phyloP scores from a whole-genome alignment of 2,888 invertebrate species.

The Cactoblastis cactorum region DNA sequence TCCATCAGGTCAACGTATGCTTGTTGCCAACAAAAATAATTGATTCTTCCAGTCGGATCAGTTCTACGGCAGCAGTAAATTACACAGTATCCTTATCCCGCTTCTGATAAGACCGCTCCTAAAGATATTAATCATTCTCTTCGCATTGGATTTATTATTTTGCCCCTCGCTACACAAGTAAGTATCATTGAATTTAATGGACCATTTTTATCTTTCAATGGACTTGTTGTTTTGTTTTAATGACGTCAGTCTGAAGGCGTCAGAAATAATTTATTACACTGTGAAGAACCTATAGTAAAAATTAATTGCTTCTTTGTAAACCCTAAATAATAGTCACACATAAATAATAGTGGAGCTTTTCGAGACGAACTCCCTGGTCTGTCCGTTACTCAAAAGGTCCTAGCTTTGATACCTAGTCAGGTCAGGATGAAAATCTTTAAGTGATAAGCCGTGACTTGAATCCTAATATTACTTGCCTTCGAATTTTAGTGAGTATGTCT shows the following conservation, averaged over 20 bases:
- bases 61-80: constrained; percentile 36
- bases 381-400: too few species aligned
- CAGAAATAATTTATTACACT: neutral
- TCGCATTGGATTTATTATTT: constrained; percentile 52
- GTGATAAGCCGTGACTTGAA: neutral
- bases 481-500: too few species aligned
- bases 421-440: neutral
- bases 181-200: constrained; percentile 50
- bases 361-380: too few species aligned
- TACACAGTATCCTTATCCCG: constrained; percentile 40
- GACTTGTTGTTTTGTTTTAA: constrained; percentile 10
- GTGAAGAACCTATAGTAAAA: too few species aligned
- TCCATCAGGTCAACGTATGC: too few species aligned
- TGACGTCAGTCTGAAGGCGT: constrained; percentile 7
- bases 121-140: constrained; percentile 57
- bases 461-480: too few species aligned
- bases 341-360: too few species aligned
- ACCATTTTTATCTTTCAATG: constrained; percentile 18
- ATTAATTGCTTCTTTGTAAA: too few species aligned
- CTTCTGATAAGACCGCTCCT: constrained; percentile 43
- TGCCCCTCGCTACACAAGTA: constrained; percentile 32
- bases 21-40: too few species aligned
- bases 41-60: constrained; percentile 29
- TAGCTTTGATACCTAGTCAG: too few species aligned
- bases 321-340: too few species aligned